These are phyloP conservation scores for Osmerus mordax DNA, from an alignment of 2,113 vertebrate species.

Conservation along the genomic window DNA sequence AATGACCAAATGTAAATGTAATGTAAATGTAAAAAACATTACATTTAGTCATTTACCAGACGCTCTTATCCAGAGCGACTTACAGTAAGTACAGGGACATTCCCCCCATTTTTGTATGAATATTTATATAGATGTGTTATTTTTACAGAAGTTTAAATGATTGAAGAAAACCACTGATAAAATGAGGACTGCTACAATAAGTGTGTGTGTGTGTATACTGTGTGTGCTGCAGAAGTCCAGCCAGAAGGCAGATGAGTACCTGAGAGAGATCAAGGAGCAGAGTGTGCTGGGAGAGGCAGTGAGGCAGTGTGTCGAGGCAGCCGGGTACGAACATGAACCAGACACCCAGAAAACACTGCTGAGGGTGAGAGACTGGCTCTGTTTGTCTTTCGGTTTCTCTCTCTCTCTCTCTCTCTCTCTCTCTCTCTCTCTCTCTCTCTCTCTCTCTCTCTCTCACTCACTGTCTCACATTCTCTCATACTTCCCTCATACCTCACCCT, in stretches of 20 bases:
- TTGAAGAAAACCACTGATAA: no score
- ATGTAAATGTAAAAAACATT: no score
- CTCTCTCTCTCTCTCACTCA: no score
- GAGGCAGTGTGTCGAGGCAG: slow-evolving; percentile 87
- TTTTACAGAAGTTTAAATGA: no score
- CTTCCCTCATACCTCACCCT: not conserved
- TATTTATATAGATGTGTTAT: no score
- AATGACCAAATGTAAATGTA: no score
- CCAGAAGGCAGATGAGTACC: slow-evolving; percentile 95
- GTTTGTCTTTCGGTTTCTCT: not conserved
- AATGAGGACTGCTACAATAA: no score
- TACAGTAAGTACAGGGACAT: no score
- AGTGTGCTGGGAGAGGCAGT: slow-evolving; percentile 84
- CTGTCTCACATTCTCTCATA: not conserved
- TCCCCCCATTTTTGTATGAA: no score
- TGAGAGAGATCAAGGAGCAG: slow-evolving; percentile 83
- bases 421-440: not conserved
- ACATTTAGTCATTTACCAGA: no score
- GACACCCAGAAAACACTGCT: slow-evolving; percentile 86
- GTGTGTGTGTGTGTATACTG: not conserved
- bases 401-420: no score
- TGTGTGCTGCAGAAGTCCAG: slow-evolving; percentile 81
- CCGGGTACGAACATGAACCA: slow-evolving; percentile 59
- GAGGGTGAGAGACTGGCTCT: slow-evolving; percentile 69
- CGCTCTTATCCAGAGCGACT: no score